Conservation (phyloP, 2,888 invertebrate species). For the Mimachlamys varia region DNA sequence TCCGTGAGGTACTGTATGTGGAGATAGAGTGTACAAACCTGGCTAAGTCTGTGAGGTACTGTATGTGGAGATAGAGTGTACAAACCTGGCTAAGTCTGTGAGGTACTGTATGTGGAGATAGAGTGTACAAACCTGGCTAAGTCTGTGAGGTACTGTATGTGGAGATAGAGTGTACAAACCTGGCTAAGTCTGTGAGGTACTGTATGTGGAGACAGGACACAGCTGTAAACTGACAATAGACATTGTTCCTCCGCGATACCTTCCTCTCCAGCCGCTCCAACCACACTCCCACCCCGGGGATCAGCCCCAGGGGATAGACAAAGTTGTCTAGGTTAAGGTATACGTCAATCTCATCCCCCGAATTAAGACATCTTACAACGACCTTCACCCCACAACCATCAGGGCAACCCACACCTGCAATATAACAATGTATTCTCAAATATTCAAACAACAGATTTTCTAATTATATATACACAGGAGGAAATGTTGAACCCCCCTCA, state of each 20-base stretch:
- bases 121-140: background rate
- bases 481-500: too few relatives aligned
- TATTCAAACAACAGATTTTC: too few relatives aligned
- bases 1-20: too few relatives aligned
- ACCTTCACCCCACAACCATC: constrained; percentile 51
- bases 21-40: too few relatives aligned
- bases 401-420: constrained; percentile 52
- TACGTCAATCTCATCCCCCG: constrained; percentile 51
- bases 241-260: constrained; percentile 58
- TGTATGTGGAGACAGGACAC: constrained; percentile 57
- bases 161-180: constrained; percentile 37
- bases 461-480: too few relatives aligned
- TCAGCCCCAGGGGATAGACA: constrained; percentile 58
- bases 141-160: constrained; percentile 42
- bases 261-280: constrained; percentile 61
- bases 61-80: too few relatives aligned
- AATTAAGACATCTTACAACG: constrained; percentile 43
- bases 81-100: too few relatives aligned
- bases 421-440: background rate
- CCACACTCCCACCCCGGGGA: constrained; percentile 60
- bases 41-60: too few relatives aligned
- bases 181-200: background rate
- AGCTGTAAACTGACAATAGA: constrained; percentile 65
- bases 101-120: too few relatives aligned
- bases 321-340: constrained; percentile 62